phyloP scores from a whole-genome alignment of 2,113 vertebrate species.

The Amphiprion percula region DNA sequence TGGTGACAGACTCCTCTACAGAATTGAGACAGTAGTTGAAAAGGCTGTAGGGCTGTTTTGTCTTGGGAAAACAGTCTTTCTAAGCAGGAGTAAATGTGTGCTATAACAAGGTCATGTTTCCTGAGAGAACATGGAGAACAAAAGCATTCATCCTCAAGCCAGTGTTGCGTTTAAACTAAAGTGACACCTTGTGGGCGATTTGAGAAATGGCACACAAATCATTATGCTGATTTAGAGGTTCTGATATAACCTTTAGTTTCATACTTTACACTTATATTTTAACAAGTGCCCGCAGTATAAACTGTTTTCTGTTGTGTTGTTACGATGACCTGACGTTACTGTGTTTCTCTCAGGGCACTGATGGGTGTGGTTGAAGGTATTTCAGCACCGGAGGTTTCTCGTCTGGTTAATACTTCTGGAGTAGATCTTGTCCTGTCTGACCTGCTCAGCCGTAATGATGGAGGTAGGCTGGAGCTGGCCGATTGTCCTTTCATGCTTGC shows the following conservation, averaged over 20 bases:
- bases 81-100: conserved; percentile 1
- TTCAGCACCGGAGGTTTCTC: neutral
- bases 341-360: conserved; percentile 65
- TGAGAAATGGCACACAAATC: neutral
- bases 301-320: too few species aligned
- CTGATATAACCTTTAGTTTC: too few species aligned
- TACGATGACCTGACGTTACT: neutral
- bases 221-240: too few species aligned
- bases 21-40: neutral
- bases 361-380: conserved; percentile 61
- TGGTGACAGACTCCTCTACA: neutral
- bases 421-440: conserved; percentile 73
- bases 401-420: conserved; percentile 64
- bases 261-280: too few species aligned
- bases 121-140: conserved; percentile 12
- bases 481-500: neutral
- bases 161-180: neutral
- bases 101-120: neutral
- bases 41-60: neutral
- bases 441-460: conserved; percentile 26
- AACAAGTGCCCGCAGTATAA: too few species aligned
- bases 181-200: conserved; percentile 51
- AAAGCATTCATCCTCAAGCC: conserved; percentile 29
- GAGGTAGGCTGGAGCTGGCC: conserved; percentile 24
- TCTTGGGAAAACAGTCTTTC: neutral